A percentile compares a stretch with the other conserved stretches of the same genome.
These are phyloP conservation scores for Lepidurus couesii DNA, from an alignment of 1,140 invertebrate species.

Conservation along the genomic window DNA sequence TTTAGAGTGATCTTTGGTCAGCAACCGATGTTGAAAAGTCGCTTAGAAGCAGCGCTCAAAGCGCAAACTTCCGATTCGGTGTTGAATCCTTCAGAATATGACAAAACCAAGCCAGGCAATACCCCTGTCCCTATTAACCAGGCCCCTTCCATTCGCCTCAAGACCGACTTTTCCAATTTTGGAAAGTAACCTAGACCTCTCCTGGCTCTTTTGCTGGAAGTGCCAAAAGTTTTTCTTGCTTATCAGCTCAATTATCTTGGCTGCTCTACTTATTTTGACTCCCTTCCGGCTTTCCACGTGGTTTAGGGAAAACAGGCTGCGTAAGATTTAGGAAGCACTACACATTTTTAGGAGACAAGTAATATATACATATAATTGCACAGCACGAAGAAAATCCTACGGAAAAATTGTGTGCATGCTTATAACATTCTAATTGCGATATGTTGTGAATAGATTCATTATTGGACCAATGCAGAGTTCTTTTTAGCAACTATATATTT, in stretches of 20 bases:
- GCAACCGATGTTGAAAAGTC: constrained; percentile 66
- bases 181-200: constrained; percentile 16
- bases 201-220: constrained; percentile 8
- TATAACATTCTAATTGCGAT: no score
- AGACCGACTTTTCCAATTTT: constrained; percentile 94
- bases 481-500: no score
- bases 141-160: constrained; percentile 81
- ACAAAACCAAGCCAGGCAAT: constrained; percentile 29
- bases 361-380: no score
- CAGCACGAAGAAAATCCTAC: no score
- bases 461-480: no score
- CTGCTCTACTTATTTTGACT: constrained; percentile 7
- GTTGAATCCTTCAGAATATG: constrained; percentile 31
- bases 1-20: constrained; percentile 84
- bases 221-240: constrained; percentile 13
- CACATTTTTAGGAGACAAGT: no score
- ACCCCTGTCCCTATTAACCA: constrained; percentile 42
- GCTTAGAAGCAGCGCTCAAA: constrained; percentile 69
- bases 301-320: constrained; percentile 1
- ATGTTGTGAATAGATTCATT: no score
- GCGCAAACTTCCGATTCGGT: constrained; percentile 39
- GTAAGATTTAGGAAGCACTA: neutral
- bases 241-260: constrained; percentile 23
- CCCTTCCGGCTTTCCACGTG: neutral
- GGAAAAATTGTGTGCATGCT: no score